These are phyloP conservation scores for Lacerta viridis DNA, from an alignment of 2,797 vertebrate species.

Conservation along the genomic window DNA sequence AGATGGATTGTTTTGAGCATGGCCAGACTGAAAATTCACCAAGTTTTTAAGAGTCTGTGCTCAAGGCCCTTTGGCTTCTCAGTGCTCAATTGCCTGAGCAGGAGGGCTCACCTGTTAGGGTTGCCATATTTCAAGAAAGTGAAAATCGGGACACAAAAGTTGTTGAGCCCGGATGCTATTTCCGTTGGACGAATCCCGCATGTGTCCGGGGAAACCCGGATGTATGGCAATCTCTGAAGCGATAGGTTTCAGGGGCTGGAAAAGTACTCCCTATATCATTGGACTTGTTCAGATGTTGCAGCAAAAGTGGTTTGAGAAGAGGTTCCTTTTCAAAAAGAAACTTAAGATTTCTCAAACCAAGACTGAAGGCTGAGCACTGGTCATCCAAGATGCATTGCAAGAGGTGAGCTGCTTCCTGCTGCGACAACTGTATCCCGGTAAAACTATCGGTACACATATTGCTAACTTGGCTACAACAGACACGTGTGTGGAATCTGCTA, in stretches of 20 bases:
- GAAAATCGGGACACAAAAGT: no score
- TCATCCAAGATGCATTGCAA: background rate
- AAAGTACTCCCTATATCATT: background rate
- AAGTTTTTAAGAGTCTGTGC: background rate
- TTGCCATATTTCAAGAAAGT: no score
- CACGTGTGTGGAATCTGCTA: background rate
- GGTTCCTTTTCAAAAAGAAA: background rate
- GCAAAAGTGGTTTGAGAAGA: background rate
- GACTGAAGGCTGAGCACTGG: background rate
- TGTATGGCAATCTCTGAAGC: no score
- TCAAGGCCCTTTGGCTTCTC: background rate
- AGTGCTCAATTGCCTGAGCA: background rate
- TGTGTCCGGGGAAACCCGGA: no score
- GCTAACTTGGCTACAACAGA: background rate
- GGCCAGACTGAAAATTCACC: background rate
- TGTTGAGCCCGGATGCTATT: no score
- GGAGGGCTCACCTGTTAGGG: background rate
- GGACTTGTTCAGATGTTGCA: background rate
- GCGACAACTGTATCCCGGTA: background rate
- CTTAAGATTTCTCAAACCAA: background rate
- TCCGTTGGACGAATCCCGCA: no score
- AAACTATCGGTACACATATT: background rate
- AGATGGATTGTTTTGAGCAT: constrained; percentile 2
- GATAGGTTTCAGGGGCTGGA: background rate
- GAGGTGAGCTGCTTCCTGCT: no score